phyloP scores from a whole-genome alignment of 2,888 invertebrate genomes.

The Byasa hedistus region DNA sequence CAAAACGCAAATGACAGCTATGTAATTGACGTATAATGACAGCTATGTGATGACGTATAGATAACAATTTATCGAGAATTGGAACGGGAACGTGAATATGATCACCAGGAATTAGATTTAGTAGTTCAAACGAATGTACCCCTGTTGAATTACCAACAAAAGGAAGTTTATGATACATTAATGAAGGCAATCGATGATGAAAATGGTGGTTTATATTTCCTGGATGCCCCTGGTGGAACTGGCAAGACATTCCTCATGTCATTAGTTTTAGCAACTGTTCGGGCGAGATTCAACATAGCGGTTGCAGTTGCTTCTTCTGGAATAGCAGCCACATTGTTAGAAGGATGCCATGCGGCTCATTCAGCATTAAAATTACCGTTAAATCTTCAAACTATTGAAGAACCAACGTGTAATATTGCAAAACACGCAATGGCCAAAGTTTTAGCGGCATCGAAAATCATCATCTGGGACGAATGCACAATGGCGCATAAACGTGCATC shows the following conservation, averaged over 20 bases:
- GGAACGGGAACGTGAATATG: background rate
- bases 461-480: no score
- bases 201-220: constrained; percentile 38
- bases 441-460: constrained; percentile 22
- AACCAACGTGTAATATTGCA: constrained; percentile 38
- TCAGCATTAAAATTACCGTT: constrained; percentile 43
- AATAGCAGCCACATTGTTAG: constrained; percentile 33
- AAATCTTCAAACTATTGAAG: constrained; percentile 39
- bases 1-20: no score
- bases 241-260: constrained; percentile 33
- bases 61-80: background rate
- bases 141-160: constrained; percentile 40
- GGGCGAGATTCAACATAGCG: constrained; percentile 32
- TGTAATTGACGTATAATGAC: no score
- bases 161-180: constrained; percentile 37
- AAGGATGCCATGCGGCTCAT: constrained; percentile 39
- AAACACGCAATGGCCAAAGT: constrained; percentile 37
- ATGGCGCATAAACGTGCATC: background rate
- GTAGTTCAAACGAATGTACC: constrained; percentile 39
- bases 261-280: constrained; percentile 33
- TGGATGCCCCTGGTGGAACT: constrained; percentile 33
- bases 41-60: no score
- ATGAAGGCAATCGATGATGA: constrained; percentile 36
- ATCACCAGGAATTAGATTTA: constrained; percentile 32
- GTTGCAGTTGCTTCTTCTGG: constrained; percentile 40